Evolutionary conservation across 2,888 invertebrate species (phyloP).

Genomic region (Parelbella ahira): DNA sequence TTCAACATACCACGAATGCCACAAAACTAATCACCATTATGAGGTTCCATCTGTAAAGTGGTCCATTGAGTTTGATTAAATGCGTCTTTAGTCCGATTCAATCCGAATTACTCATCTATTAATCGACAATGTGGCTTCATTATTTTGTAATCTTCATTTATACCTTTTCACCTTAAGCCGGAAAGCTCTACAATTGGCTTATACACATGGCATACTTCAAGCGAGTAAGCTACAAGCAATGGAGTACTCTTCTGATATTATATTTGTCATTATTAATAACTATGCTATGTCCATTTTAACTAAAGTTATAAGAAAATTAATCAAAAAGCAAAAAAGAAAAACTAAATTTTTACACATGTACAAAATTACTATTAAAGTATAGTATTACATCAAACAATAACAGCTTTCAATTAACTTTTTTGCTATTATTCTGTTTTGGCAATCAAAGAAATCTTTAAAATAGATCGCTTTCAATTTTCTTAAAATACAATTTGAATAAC

Average conservation of each 20-base stretch:
- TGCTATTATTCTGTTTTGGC: too few relatives aligned
- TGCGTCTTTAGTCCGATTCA: constrained; percentile 26
- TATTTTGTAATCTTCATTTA: constrained; percentile 40
- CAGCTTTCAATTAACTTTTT: too few relatives aligned
- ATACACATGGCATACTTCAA: constrained; percentile 15
- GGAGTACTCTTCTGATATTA: too few relatives aligned
- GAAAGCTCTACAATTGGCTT: constrained; percentile 36
- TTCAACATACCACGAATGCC: constrained; percentile 17
- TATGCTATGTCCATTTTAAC: too few relatives aligned
- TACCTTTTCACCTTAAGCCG: constrained; percentile 32
- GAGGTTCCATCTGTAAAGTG: constrained; percentile 25
- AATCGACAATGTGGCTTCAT: constrained; percentile 31
- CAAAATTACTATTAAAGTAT: too few relatives aligned
- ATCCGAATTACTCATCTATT: constrained; percentile 28
- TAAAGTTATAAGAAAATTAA: too few relatives aligned
- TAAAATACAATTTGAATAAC: too few relatives aligned
- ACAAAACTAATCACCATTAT: constrained; percentile 14
- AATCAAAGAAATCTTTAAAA: too few relatives aligned
- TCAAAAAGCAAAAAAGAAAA: too few relatives aligned
- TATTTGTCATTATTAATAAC: not conserved
- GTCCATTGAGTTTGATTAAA: constrained; percentile 25
- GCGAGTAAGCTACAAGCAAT: constrained; percentile 1
- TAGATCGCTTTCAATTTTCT: too few relatives aligned
- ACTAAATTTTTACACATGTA: too few relatives aligned
- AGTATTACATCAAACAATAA: too few relatives aligned